Conservation (phyloP, 2,797 vertebrate species). For the Phalloptychus januarius region DNA sequence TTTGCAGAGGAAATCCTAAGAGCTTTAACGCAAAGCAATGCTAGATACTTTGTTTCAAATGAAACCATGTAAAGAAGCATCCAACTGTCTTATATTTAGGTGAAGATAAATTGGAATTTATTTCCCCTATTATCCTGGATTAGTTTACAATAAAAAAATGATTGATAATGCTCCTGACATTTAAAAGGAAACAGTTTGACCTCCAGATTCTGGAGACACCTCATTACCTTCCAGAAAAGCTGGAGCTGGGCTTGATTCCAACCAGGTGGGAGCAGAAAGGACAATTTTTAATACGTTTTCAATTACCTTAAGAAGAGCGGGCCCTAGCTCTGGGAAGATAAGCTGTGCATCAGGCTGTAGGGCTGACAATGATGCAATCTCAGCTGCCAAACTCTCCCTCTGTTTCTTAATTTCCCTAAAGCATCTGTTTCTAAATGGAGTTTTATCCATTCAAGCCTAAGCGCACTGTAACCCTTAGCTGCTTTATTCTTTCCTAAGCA, state of each 20-base stretch:
- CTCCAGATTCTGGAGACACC: constrained; percentile 31
- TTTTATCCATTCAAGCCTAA: constrained; percentile 69
- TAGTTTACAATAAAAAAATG: constrained; percentile 46
- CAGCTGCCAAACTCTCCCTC: constrained; percentile 49
- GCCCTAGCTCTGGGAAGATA: constrained; percentile 46
- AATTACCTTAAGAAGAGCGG: constrained; percentile 48
- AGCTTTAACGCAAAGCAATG: constrained; percentile 52
- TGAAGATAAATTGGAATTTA: constrained; percentile 57
- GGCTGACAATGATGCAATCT: constrained; percentile 68
- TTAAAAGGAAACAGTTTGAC: constrained; percentile 42
- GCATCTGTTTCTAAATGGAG: constrained; percentile 70
- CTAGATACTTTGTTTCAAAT: constrained; percentile 42
- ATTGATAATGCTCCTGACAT: constrained; percentile 48
- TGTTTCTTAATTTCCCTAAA: constrained; percentile 61
- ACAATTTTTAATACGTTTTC: constrained; percentile 54
- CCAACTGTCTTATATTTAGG: constrained; percentile 48
- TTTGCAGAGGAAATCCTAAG: constrained; percentile 65
- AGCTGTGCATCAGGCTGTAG: constrained; percentile 59
- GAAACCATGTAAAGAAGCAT: constrained; percentile 52
- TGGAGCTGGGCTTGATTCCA: constrained; percentile 49
- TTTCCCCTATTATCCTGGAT: constrained; percentile 54
- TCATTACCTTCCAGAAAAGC: constrained; percentile 50
- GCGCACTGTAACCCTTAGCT: constrained; percentile 69
- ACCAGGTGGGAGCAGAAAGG: constrained; percentile 56
- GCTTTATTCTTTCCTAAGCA: constrained; percentile 67